phyloP scores from a whole-genome alignment of 2,888 invertebrate genomes.

The Xanthorhoe designata region DNA sequence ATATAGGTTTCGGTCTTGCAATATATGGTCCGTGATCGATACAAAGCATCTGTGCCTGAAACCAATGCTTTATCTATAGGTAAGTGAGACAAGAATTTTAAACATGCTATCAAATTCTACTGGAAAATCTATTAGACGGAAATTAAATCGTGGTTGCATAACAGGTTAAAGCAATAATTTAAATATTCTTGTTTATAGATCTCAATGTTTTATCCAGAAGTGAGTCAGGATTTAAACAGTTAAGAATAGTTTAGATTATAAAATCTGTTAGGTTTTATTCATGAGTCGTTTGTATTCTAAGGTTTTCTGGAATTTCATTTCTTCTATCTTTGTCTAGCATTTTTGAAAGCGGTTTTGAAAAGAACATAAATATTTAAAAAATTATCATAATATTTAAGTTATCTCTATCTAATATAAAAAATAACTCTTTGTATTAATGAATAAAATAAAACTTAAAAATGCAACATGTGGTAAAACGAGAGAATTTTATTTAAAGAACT shows the following conservation, averaged over 20 bases:
- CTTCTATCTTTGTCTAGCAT: too few species aligned
- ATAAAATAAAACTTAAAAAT: not conserved
- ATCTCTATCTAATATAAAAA: too few species aligned
- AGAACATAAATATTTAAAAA: too few species aligned
- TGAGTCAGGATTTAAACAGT: too few species aligned
- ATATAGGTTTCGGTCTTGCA: conserved; percentile 18
- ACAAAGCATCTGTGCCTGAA: conserved; percentile 22
- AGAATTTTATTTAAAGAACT: not conserved
- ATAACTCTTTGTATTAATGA: not conserved
- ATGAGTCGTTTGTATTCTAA: too few species aligned
- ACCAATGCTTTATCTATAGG: conserved; percentile 12
- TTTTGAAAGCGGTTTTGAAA: too few species aligned
- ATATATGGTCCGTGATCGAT: conserved; percentile 22
- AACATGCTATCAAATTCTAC: not conserved
- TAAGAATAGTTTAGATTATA: too few species aligned
- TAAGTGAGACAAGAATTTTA: conserved; percentile 5
- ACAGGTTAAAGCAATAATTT: not conserved
- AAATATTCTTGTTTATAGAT: too few species aligned
- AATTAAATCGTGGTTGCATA: not conserved
- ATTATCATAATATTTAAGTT: too few species aligned
- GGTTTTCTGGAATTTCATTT: too few species aligned
- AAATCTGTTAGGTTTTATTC: too few species aligned
- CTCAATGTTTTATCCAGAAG: too few species aligned
- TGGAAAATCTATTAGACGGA: not conserved
- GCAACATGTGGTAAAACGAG: not conserved